These are phyloP conservation scores for Arge pagana DNA, from an alignment of 2,888 invertebrate genomes.

Conservation along the genomic window DNA sequence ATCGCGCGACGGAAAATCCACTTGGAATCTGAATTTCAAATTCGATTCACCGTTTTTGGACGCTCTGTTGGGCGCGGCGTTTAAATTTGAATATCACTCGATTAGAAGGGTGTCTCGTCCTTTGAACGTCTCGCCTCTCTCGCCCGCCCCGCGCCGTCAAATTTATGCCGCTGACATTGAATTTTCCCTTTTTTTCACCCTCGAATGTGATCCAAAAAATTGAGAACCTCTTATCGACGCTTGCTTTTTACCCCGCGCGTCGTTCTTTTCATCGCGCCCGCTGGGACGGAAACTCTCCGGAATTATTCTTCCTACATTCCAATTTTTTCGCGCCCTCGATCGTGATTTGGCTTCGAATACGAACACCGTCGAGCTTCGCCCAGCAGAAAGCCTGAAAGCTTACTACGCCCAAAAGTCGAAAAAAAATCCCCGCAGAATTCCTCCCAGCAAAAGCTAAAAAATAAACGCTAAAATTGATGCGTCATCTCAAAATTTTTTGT, in stretches of 20 bases:
- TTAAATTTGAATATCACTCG: constrained; percentile 55
- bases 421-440: too few species aligned
- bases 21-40: constrained; percentile 47
- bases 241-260: constrained; percentile 1
- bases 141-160: constrained; percentile 25
- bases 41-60: constrained; percentile 52
- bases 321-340: too few species aligned
- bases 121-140: constrained; percentile 2
- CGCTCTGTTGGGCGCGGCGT: constrained; percentile 51
- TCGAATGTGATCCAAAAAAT: constrained; percentile 18
- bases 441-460: too few species aligned
- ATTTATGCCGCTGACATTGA: constrained; percentile 32
- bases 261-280: not conserved
- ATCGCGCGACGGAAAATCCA: constrained; percentile 22
- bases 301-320: constrained; percentile 29
- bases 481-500: too few species aligned
- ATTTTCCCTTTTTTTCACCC: constrained; percentile 7
- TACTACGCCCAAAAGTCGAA: too few species aligned
- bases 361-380: too few species aligned
- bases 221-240: constrained; percentile 22
- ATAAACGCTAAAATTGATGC: too few species aligned
- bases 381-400: too few species aligned
- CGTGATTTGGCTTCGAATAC: too few species aligned
- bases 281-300: constrained; percentile 26
- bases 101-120: constrained; percentile 41